Conservation (phyloP, 2,113 vertebrate genomes). For the Ifrita kowaldi region DNA sequence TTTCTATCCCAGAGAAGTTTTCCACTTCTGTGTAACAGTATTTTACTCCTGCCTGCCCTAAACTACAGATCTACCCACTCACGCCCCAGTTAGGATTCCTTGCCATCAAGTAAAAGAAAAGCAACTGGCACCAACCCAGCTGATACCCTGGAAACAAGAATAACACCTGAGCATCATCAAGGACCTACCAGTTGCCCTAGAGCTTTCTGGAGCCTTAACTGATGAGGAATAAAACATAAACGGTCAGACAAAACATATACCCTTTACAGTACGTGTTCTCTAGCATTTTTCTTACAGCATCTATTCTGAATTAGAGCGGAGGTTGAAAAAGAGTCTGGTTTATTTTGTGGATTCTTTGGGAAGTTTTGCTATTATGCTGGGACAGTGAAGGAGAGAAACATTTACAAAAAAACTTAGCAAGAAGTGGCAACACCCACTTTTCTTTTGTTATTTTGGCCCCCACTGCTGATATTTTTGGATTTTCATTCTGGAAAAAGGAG, state of each 20-base stretch:
- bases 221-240: not conserved
- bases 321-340: not conserved
- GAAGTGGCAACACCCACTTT: slow-evolving; percentile 5
- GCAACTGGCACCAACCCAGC: not conserved
- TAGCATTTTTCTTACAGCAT: not conserved
- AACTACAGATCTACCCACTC: not conserved
- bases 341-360: not conserved
- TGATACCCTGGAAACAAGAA: not conserved
- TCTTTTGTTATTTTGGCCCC: slow-evolving; percentile 31
- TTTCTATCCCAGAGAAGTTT: no score
- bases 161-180: not conserved
- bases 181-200: not conserved
- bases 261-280: not conserved
- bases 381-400: not conserved
- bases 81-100: not conserved
- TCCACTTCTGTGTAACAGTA: not conserved
- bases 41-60: not conserved
- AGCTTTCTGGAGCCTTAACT: not conserved
- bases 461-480: not conserved
- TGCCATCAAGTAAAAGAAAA: not conserved
- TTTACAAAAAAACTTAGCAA: not conserved
- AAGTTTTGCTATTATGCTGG: slow-evolving; percentile 5
- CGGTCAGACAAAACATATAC: not conserved
- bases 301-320: not conserved
- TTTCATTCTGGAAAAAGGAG: slow-evolving; percentile 47